A percentile compares a stretch with the other conserved stretches of the same genome.
Conservation (phyloP, 2,113 vertebrate genomes). For the Carassius gibelio region DNA sequence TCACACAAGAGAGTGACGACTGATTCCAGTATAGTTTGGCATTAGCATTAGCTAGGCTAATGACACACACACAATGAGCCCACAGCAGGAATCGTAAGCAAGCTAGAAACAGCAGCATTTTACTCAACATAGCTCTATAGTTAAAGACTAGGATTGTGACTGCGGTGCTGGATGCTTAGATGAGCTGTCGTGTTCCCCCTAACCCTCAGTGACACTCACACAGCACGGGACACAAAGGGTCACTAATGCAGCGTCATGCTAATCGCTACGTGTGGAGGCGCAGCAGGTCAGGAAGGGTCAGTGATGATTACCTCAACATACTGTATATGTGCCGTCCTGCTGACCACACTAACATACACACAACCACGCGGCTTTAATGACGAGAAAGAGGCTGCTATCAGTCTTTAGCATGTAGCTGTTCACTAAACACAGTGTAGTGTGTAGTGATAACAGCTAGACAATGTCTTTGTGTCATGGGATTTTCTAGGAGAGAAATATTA, state of each 20-base stretch:
- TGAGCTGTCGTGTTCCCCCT: background rate
- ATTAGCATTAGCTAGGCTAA: background rate
- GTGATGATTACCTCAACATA: slow-evolving; percentile 35
- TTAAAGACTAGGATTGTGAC: background rate
- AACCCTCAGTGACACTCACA: background rate
- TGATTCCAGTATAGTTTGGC: background rate
- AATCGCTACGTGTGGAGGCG: slow-evolving; percentile 25
- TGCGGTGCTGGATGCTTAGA: background rate
- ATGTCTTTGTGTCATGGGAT: background rate
- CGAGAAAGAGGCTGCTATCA: background rate
- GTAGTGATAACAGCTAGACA: background rate
- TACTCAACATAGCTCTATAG: background rate
- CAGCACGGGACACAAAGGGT: slow-evolving; percentile 19
- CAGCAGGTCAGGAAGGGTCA: slow-evolving; percentile 26
- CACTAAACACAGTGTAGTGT: background rate
- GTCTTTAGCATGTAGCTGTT: background rate
- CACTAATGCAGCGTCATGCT: slow-evolving; percentile 26
- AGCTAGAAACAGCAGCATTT: background rate
- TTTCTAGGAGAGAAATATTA: background rate
- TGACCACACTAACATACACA: slow-evolving; percentile 33
- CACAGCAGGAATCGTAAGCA: background rate
- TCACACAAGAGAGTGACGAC: background rate
- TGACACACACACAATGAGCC: background rate
- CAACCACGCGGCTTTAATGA: background rate
- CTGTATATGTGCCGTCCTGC: background rate